Evolutionary conservation across 2,797 vertebrate genomes (phyloP), one percentile per base, ranked within the genome.

Genomic region (Falco columbarius): DNA sequence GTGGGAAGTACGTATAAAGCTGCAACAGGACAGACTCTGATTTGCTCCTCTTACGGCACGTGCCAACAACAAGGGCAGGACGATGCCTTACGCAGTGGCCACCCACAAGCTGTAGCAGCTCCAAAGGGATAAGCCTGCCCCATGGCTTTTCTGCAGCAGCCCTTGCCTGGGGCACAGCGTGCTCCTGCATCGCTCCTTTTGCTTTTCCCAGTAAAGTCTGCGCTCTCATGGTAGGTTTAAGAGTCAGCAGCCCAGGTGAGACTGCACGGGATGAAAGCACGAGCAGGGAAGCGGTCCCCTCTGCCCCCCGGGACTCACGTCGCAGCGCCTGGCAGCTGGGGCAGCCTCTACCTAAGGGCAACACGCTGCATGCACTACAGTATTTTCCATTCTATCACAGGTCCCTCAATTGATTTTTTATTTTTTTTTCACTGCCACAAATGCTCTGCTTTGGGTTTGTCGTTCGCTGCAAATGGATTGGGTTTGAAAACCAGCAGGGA

Each of bases 321-420:
- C 61, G 20, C 46, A 7, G 27, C 34, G 4, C 38, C 73, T 40
- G 27, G 47, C 55, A 51, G 77, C 88, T 83, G 88, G 40, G 74
- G 56, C 81, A 63, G 46, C 17, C 82, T 92, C 51, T 42, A 51
- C 74, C 66, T 81, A 14, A 11, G 54, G 62, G 86, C 71, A 84
- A 66, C 81, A 56, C 19, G 80, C 93, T 94, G 92, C 84, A 86
- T 26, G 65, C 85, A 36, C 84, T 65, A 8, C 20, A 23, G 76
- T 72, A 93, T 91, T 98, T 98, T 97, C 97, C 95, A 94, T 95
- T 94, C 92, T 96, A 95, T 97, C 97, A 84, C 65, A 34, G 62
- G 40, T 88, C 66, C 76, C 62, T 93, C 92, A 38, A 89, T 96
- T 88, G 97, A 98, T 44, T 44, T 9, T 44, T 44, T 19, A 19